These are phyloP conservation scores for Sinocyclocheilus anophthalmus DNA, from an alignment of 2,113 vertebrate genomes.

Conservation along the genomic window DNA sequence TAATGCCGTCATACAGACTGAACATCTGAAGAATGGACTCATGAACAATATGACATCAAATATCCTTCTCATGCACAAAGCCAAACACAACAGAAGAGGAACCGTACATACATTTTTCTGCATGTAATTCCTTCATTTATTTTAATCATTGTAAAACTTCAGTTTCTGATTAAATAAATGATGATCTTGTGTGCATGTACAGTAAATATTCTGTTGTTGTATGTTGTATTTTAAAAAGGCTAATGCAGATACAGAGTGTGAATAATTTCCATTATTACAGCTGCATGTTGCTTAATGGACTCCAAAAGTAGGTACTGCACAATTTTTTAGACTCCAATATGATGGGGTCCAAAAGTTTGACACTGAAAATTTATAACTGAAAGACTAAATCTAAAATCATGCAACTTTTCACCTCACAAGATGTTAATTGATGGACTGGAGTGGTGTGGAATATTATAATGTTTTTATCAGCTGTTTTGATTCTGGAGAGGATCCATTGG, in stretches of 20 bases:
- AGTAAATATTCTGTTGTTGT: neutral
- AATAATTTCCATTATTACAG: neutral
- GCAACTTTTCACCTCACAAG: no score
- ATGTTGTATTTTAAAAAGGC: neutral
- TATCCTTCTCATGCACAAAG: neutral
- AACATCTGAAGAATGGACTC: conserved; percentile 10
- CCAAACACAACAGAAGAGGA: neutral
- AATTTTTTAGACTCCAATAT: neutral
- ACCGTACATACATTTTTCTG: neutral
- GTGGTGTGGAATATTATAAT: no score
- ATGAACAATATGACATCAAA: neutral
- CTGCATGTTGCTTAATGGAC: neutral
- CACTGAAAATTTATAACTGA: neutral
- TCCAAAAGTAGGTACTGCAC: neutral
- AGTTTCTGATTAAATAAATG: neutral
- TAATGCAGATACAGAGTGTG: neutral
- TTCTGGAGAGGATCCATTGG: no score
- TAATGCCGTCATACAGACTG: neutral
- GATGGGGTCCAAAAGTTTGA: neutral
- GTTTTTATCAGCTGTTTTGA: no score
- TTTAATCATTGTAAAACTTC: neutral
- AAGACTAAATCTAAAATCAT: neutral
- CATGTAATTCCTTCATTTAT: neutral
- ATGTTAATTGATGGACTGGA: no score
- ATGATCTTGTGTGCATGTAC: neutral